Conservation (phyloP, 2,113 vertebrate genomes). For the Burhinus bistriatus region DNA sequence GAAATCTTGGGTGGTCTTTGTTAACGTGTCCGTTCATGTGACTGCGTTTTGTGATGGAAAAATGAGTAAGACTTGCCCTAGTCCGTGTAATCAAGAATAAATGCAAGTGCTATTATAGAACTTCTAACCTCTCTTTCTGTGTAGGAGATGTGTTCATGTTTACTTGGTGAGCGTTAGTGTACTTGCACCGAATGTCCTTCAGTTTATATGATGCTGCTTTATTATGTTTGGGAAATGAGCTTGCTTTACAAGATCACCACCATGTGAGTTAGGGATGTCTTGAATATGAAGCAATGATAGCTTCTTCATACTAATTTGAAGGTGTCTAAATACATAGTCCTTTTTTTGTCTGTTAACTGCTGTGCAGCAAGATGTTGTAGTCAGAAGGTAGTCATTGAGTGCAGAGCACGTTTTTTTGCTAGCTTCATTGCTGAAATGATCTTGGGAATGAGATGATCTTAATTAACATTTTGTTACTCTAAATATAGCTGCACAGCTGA, state of each 20-base stretch:
- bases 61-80: background rate
- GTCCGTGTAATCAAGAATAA: background rate
- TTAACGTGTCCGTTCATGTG: background rate
- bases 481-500: conserved; percentile 55
- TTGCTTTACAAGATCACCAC: background rate
- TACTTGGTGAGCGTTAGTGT: background rate
- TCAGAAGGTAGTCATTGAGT: background rate
- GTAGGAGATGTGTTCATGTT: background rate
- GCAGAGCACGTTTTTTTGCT: background rate
- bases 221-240: background rate
- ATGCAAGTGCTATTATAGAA: background rate
- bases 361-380: background rate
- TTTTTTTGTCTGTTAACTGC: background rate
- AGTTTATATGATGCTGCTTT: background rate
- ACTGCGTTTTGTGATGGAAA: background rate
- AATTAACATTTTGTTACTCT: conserved; percentile 54
- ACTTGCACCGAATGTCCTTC: background rate
- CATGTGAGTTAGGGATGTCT: background rate
- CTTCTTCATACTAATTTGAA: background rate
- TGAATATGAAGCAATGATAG: background rate
- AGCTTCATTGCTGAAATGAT: background rate
- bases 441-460: background rate
- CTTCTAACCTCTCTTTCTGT: background rate
- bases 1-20: background rate
- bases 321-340: background rate